Evolutionary conservation across 2,888 invertebrate species (phyloP).

Genomic region (Drosophila ustulata): DNA sequence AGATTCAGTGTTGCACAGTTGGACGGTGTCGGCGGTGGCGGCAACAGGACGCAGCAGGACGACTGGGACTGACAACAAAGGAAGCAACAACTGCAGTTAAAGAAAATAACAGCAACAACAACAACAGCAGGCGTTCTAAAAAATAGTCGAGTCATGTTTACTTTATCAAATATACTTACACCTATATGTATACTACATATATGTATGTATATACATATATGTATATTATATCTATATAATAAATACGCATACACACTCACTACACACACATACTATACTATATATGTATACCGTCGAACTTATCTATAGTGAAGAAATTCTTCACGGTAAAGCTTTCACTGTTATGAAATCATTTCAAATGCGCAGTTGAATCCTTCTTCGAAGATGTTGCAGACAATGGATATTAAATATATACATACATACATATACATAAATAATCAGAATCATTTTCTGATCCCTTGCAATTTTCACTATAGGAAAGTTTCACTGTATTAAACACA

Average conservation of each 20-base stretch:
- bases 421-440: not conserved
- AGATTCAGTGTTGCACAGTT: too few species aligned
- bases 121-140: slow-evolving; percentile 26
- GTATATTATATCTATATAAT: slow-evolving; percentile 24
- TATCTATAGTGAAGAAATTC: not conserved
- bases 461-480: slow-evolving; percentile 1
- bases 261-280: slow-evolving; percentile 7
- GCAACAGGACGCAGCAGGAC: not conserved
- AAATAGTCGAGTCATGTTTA: slow-evolving; percentile 53
- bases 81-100: not conserved
- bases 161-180: slow-evolving; percentile 50
- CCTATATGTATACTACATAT: slow-evolving; percentile 29
- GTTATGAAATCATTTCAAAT: not conserved
- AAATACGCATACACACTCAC: slow-evolving; percentile 5
- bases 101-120: not conserved
- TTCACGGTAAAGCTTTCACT: not conserved
- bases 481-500: slow-evolving; percentile 17
- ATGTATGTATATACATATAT: slow-evolving; percentile 39
- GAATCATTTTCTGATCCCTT: not conserved
- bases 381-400: not conserved
- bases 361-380: not conserved
- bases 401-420: not conserved
- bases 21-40: not conserved
- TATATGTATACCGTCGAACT: slow-evolving; percentile 2
- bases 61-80: not conserved